phyloP scores from a whole-genome alignment of 2,113 vertebrate genomes.

The Ctenomys sociabilis region DNA sequence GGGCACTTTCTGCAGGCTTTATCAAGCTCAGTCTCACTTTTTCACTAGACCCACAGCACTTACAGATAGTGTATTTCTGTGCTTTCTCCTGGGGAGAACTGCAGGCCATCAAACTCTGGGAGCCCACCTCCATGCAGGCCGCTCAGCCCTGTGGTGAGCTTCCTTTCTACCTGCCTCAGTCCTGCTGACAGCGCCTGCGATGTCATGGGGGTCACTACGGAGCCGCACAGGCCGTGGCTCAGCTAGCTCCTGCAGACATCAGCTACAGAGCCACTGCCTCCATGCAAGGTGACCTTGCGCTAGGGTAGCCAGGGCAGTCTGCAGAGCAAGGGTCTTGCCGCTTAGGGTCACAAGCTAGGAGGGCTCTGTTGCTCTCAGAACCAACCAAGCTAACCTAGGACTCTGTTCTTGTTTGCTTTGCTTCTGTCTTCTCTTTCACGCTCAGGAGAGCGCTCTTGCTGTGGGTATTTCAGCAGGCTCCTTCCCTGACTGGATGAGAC shows the following conservation, averaged over 20 bases:
- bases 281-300: background rate
- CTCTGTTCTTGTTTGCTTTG: background rate
- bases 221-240: background rate
- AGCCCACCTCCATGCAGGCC: background rate
- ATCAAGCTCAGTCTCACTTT: background rate
- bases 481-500: background rate
- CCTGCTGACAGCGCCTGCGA: background rate
- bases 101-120: background rate
- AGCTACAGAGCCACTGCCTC: background rate
- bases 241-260: background rate
- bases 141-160: too few species aligned
- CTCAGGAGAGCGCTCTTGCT: background rate
- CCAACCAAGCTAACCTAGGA: background rate
- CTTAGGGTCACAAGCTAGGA: background rate
- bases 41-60: background rate
- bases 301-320: background rate
- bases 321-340: background rate
- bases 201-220: background rate
- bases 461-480: background rate
- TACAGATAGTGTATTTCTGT: background rate
- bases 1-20: background rate
- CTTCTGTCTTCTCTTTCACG: background rate
- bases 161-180: background rate
- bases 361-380: constrained; percentile 1
- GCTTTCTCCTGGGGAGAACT: background rate